Evolutionary conservation across 2,113 vertebrate species (phyloP).

Genomic region (Nothocercus nigrocapillus): DNA sequence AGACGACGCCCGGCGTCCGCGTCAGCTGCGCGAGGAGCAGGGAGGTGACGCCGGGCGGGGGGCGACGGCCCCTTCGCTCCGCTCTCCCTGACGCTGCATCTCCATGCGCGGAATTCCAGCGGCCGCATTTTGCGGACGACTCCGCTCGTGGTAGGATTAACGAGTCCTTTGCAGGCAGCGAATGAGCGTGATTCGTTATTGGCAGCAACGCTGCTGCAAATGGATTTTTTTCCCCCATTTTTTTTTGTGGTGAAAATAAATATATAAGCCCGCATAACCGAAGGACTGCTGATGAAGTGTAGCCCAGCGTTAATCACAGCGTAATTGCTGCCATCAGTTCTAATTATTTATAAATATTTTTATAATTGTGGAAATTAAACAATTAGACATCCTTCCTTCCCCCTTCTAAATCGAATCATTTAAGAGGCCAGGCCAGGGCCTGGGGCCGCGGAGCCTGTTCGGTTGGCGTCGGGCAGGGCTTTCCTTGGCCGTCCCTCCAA

Average conservation of each 20-base stretch:
- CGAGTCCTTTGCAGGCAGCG: neutral
- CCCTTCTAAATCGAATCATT: slow-evolving; percentile 28
- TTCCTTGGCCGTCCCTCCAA: too few species aligned
- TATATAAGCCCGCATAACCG: neutral
- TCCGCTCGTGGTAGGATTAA: neutral
- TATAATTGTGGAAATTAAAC: slow-evolving; percentile 60
- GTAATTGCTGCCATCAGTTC: slow-evolving; percentile 44
- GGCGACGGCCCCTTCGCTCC: too few species aligned
- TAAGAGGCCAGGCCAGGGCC: neutral
- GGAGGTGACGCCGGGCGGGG: too few species aligned
- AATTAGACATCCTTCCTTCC: slow-evolving; percentile 65
- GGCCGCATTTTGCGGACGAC: neutral
- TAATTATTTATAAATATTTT: slow-evolving; percentile 60
- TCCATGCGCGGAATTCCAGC: neutral
- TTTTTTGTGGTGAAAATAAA: slow-evolving; percentile 5
- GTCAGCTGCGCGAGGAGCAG: too few species aligned
- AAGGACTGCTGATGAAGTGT: slow-evolving; percentile 31
- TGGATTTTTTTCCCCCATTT: neutral
- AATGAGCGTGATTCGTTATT: neutral
- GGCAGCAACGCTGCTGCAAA: neutral
- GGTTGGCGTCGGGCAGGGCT: too few species aligned
- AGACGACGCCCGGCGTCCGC: too few species aligned
- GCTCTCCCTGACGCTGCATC: neutral
- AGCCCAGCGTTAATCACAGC: slow-evolving; percentile 28
- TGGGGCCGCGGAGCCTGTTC: fast-evolving